Percentiles rank a stretch among this genome's conserved stretches.
Conservation (phyloP, 2,797 vertebrate genomes). For the Enteromius treurensis region DNA sequence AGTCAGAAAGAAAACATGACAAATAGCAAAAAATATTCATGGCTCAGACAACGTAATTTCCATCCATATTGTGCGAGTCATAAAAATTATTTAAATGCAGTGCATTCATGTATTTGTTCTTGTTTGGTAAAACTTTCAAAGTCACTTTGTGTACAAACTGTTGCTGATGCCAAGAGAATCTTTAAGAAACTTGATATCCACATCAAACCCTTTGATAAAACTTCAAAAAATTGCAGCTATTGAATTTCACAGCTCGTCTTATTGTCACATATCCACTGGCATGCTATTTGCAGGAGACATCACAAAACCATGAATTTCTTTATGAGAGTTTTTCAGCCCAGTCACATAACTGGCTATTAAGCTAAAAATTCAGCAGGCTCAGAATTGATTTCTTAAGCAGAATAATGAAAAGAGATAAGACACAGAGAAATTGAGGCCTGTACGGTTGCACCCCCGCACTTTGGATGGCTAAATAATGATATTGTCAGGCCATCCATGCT, state of each 20-base stretch:
- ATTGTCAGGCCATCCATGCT: conserved; percentile 18
- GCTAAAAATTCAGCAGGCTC: conserved; percentile 15
- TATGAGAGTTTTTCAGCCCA: conserved; percentile 10
- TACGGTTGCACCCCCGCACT: not conserved
- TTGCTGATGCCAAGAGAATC: not conserved
- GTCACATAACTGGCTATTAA: conserved; percentile 36
- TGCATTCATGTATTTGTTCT: conserved; percentile 16
- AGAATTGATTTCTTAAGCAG: conserved; percentile 32
- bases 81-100: conserved; percentile 25
- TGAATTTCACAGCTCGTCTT: conserved; percentile 12
- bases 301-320: conserved; percentile 14
- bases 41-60: not conserved
- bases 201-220: conserved; percentile 17
- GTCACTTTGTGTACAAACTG: conserved; percentile 24
- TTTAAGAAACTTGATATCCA: conserved; percentile 2
- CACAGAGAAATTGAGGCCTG: conserved; percentile 12
- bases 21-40: conserved; percentile 19
- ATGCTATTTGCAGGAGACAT: conserved; percentile 12
- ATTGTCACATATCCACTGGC: not conserved
- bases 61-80: not conserved
- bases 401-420: conserved; percentile 44
- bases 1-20: conserved; percentile 27
- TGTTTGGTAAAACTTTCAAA: conserved; percentile 33
- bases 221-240: conserved; percentile 2
- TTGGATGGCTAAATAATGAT: conserved; percentile 20